phyloP scores from a whole-genome alignment of 2,888 invertebrate species.

The Tillus elongatus region DNA sequence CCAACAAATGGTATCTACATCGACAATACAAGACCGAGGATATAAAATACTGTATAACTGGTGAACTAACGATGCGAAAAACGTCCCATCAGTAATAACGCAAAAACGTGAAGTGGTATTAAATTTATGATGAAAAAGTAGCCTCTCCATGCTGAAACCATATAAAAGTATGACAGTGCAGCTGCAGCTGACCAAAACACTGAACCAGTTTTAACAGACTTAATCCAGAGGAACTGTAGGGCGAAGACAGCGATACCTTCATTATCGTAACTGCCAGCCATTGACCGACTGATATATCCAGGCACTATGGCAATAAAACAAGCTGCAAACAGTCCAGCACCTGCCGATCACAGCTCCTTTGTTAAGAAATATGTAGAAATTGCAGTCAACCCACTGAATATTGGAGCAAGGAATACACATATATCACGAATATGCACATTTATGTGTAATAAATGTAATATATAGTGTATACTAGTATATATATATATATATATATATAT shows the following conservation, averaged over 20 bases:
- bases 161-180: slow-evolving; percentile 96
- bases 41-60: slow-evolving; percentile 95
- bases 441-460: slow-evolving; percentile 85
- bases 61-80: slow-evolving; percentile 87
- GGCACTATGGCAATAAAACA: slow-evolving; percentile 99
- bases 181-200: slow-evolving; percentile 94
- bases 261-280: slow-evolving; percentile 99
- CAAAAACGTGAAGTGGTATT: slow-evolving; percentile 96
- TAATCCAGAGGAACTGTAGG: slow-evolving; percentile 95
- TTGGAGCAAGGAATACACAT: slow-evolving; percentile 96
- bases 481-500: too few species aligned
- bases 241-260: slow-evolving; percentile 99
- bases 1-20: slow-evolving; percentile 98
- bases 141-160: slow-evolving; percentile 99
- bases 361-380: slow-evolving; percentile 96
- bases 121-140: slow-evolving; percentile 99
- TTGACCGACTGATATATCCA: slow-evolving; percentile 97
- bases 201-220: slow-evolving; percentile 94
- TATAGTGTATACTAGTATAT: slow-evolving; percentile 91
- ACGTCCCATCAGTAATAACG: slow-evolving; percentile 87
- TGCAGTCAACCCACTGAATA: slow-evolving; percentile 93
- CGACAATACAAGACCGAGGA: slow-evolving; percentile 86
- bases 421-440: slow-evolving; percentile 97
- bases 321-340: slow-evolving; percentile 95
- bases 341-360: slow-evolving; percentile 93